Conservation (phyloP, 2,888 invertebrate genomes). For the Lomographa bimaculata region DNA sequence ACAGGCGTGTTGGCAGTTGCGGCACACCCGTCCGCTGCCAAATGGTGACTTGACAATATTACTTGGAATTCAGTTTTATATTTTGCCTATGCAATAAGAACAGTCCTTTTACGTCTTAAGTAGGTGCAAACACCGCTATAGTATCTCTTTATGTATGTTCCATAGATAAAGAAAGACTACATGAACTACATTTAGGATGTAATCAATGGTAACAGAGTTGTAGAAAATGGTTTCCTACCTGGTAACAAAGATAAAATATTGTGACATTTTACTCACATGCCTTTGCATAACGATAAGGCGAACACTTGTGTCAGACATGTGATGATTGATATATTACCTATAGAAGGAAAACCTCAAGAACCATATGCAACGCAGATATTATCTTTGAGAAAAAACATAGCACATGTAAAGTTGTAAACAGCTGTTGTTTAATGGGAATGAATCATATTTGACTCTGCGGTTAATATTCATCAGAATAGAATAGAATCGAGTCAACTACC, state of each 20-base stretch:
- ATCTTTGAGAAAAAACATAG: neutral
- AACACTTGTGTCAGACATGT: constrained; percentile 3
- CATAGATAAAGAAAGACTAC: constrained; percentile 6
- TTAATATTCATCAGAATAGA: too few relatives aligned
- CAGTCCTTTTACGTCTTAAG: constrained; percentile 32
- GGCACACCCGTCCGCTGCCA: constrained; percentile 52
- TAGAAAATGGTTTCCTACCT: neutral
- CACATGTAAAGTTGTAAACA: too few relatives aligned
- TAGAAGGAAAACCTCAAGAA: constrained; percentile 8
- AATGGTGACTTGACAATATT: constrained; percentile 56
- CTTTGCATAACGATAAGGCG: constrained; percentile 6
- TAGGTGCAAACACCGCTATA: constrained; percentile 4
- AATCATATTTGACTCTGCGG: too few relatives aligned
- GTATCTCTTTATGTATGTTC: constrained; percentile 1
- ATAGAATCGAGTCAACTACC: too few relatives aligned
- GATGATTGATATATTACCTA: constrained; percentile 4
- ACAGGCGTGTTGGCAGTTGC: constrained; percentile 58
- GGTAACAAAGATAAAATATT: neutral
- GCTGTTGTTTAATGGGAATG: too few relatives aligned
- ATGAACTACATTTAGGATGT: too few relatives aligned
- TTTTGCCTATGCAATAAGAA: constrained; percentile 30
- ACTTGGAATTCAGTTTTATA: constrained; percentile 40
- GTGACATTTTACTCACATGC: neutral
- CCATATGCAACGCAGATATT: constrained; percentile 6
- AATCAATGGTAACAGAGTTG: too few relatives aligned